Evolutionary conservation across 2,113 vertebrate genomes (phyloP).

Genomic region (Mustela lutreola): DNA sequence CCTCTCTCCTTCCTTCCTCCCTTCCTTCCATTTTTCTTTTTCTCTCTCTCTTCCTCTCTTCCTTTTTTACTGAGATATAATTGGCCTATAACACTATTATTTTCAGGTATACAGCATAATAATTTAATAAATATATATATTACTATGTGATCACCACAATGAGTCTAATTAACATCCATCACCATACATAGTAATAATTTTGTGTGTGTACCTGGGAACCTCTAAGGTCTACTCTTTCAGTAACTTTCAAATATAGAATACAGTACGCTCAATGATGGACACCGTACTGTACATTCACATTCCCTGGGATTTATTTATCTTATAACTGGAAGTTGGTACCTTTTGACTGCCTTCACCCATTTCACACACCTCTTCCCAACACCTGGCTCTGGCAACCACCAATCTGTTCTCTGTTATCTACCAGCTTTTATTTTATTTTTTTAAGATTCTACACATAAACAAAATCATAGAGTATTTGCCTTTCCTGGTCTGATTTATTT

Average conservation of each 20-base stretch:
- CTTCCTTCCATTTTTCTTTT: background rate
- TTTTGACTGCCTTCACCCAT: background rate
- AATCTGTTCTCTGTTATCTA: background rate
- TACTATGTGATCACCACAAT: background rate
- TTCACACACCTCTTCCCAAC: background rate
- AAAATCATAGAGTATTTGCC: background rate
- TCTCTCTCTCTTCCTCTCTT: background rate
- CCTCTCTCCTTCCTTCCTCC: background rate
- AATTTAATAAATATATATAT: background rate
- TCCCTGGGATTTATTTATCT: too few species aligned
- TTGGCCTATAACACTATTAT: background rate
- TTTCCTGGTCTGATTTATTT: background rate
- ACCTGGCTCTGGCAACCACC: background rate
- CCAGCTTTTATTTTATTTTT: background rate
- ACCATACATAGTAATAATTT: background rate
- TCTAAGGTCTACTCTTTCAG: background rate
- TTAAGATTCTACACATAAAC: background rate
- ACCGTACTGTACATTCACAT: background rate
- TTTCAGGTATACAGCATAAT: background rate
- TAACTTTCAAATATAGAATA: background rate
- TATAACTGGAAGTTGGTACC: background rate
- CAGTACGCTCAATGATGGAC: too few species aligned
- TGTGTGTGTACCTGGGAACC: background rate
- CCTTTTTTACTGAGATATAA: background rate
- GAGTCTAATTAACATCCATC: background rate